These are phyloP conservation scores for Idris sp. DNA, from an alignment of 1,140 invertebrate genomes.

Conservation along the genomic window DNA sequence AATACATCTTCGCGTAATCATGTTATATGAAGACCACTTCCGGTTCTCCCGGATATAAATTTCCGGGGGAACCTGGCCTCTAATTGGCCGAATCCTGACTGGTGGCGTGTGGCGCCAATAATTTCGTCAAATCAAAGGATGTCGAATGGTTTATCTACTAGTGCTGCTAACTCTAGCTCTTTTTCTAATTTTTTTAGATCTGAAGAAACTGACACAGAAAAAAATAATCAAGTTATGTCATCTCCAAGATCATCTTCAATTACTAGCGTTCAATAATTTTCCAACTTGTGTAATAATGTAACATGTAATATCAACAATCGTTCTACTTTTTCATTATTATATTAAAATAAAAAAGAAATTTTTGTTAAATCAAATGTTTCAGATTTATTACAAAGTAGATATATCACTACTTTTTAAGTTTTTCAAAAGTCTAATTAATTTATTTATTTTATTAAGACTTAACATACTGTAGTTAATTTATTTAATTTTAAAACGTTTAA, in stretches of 20 bases:
- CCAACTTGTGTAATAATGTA: constrained; percentile 11
- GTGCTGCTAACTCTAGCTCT: constrained; percentile 37
- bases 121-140: constrained; percentile 70
- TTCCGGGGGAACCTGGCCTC: constrained; percentile 77
- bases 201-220: constrained; percentile 35
- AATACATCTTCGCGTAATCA: constrained; percentile 74
- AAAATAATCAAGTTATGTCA: constrained; percentile 19
- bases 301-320: constrained; percentile 28
- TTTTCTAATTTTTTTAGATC: constrained; percentile 38
- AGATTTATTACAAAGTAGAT: too few relatives aligned
- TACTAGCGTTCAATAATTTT: constrained; percentile 62
- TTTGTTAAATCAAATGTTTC: constrained; percentile 39
- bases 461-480: too few relatives aligned
- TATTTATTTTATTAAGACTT: too few relatives aligned
- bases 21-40: constrained; percentile 90
- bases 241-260: constrained; percentile 59
- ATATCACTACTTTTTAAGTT: too few relatives aligned
- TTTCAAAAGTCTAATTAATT: too few relatives aligned
- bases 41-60: constrained; percentile 83
- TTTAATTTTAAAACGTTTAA: too few relatives aligned
- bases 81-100: constrained; percentile 69
- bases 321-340: constrained; percentile 47
- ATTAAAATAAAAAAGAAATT: constrained; percentile 34
- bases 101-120: constrained; percentile 75
- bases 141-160: constrained; percentile 37